Evolutionary conservation across 2,888 invertebrate genomes (phyloP), one percentile per base, ranked within the genome.

Genomic region (Philereme vetulata): DNA sequence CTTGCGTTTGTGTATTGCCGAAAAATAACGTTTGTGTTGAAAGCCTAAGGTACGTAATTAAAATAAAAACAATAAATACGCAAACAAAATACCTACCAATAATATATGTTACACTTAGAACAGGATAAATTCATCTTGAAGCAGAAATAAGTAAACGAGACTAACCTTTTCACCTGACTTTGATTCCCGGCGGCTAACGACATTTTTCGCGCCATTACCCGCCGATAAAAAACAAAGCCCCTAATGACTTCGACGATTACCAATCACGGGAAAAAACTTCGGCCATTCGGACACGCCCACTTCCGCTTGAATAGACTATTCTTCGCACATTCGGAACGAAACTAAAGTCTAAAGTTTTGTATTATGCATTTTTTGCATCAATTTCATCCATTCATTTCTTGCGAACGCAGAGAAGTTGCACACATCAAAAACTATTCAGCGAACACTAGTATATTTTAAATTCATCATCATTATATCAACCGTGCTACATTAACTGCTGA

Each of bases 181-280:
- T 36, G 51, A 45, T 43, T 42, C 40, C 49, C 60, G 70, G 71
- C 63, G 69, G 68, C 82, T 84, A 85, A 85, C 84, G 85, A 86
- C 83, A 83, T 81, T 85, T 81, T 74, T 80, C 86, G 81, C 84
- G 72, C 84, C 86, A 86, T 86, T 86, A 84, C 81, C 80, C 84
- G 62, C 73, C 72, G 76, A 81, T 80, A 85, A 86, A 86, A 86
- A 86, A 85, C 83, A 84, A 84, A 84, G 79, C 78, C 65, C 83
- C 85, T 86, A 86, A 86, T 86, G 86, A 85, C 86, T 84, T 82
- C 77, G 82, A 76, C 85, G 85, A 86, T 86, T 86, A 86, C 86
- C 85, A 82, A 86, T 86, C 82, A 81, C 76, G 67, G 73, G 79
- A 78, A 85, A 86, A 86, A 86, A 83, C 47, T 42, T 52, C 53